Evolutionary conservation across 2,113 vertebrate genomes (phyloP).

Genomic region (Eptesicus fuscus): DNA sequence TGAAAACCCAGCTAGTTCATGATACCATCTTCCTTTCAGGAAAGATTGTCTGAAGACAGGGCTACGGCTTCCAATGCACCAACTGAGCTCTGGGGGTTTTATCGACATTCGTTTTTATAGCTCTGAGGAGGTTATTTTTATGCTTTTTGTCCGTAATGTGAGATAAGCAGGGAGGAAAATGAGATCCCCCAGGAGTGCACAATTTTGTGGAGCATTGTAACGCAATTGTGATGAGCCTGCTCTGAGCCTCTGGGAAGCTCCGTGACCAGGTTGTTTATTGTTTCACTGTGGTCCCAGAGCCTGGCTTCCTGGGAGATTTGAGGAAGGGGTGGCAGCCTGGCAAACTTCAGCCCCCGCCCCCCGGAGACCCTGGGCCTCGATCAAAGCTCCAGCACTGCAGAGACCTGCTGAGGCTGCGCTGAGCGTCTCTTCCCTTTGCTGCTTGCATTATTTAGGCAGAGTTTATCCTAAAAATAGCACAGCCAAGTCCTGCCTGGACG

Average conservation of each 20-base stretch:
- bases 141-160: not conserved
- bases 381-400: not conserved
- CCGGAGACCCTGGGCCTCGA: not conserved
- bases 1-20: not conserved
- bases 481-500: not conserved
- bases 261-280: not conserved
- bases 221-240: not conserved
- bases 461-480: slow-evolving; percentile 44
- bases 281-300: not conserved
- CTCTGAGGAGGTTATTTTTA: slow-evolving; percentile 14
- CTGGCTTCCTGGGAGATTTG: not conserved
- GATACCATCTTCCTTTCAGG: not conserved
- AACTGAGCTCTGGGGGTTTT: not conserved
- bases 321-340: not conserved
- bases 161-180: not conserved
- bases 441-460: slow-evolving; percentile 29
- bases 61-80: not conserved
- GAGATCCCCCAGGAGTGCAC: not conserved
- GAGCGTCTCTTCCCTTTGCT: not conserved
- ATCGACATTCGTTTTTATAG: slow-evolving; percentile 7
- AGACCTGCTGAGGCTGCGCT: not conserved
- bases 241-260: not conserved
- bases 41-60: slow-evolving; percentile 11
- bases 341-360: not conserved
- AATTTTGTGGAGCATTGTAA: not conserved